phyloP scores from a whole-genome alignment of 2,797 vertebrate genomes.

The Podargus strigoides region DNA sequence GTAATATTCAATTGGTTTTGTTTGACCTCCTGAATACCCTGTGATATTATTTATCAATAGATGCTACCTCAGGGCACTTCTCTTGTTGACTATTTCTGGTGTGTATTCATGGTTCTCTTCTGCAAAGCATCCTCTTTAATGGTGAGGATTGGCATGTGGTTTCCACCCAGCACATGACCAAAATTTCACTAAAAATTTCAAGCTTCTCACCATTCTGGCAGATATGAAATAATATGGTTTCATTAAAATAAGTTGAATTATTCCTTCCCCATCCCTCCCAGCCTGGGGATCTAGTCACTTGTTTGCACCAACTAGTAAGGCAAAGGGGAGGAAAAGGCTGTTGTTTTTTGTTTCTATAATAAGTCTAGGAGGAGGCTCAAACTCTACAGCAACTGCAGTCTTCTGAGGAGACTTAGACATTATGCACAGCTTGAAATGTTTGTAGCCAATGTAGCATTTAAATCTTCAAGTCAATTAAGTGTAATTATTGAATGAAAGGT shows the following conservation, averaged over 20 bases:
- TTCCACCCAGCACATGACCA: neutral
- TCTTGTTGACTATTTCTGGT: neutral
- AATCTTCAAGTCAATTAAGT: slow-evolving; percentile 62
- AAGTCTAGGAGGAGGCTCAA: neutral
- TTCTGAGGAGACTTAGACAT: slow-evolving; percentile 5
- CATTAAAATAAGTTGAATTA: neutral
- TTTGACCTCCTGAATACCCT: neutral
- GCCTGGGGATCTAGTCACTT: neutral
- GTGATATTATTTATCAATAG: neutral
- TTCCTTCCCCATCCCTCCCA: neutral
- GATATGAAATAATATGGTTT: neutral
- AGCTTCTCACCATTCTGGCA: neutral
- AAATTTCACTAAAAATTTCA: neutral
- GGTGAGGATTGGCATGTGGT: neutral
- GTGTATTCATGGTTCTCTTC: neutral
- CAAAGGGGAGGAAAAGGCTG: neutral
- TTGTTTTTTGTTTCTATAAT: neutral
- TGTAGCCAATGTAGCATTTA: slow-evolving; percentile 55
- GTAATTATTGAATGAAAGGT: slow-evolving; percentile 67
- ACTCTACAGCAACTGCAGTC: neutral
- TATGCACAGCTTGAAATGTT: slow-evolving; percentile 45
- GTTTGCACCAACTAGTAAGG: neutral
- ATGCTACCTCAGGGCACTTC: neutral
- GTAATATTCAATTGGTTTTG: neutral
- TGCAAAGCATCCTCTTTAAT: neutral